Base-by-base conservation (phyloP, 35 echinoderm and acorn worm species). In the Strongylocentrotus purpuratus region DNA sequence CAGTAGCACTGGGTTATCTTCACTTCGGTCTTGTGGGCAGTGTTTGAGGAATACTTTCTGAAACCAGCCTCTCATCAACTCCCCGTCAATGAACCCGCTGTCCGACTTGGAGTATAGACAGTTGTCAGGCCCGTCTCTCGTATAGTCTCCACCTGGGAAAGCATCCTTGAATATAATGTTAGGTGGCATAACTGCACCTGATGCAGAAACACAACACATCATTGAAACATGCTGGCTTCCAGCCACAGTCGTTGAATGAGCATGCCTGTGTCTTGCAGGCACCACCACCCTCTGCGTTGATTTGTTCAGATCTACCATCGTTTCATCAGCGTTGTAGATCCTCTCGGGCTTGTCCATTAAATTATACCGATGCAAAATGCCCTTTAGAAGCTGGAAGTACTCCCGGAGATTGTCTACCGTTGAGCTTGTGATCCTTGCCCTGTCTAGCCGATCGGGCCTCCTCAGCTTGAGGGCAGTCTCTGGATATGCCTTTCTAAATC, bases 271-370 rank as follows among this genome's bases (percentile, higher is more conserved):
- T 15, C 90, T 41, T 17, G 28, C 28, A 31, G 89, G 95, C 9
- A 94, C 88, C 7, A 93, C 88, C 9, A 95, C 95, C 32, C 47
- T 92, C 52, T 95, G 95, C 20, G 89, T 58, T 96, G 92, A 94
- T 47, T 94, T 94, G 47, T 96, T 96, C 86, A 94, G 86, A 31
- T 96, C 92, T 22, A 94, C 46, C 22, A 96, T 94, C 9, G 92
- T 94, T 47, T 96, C 95, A 87, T 96, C 95, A 12, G 45, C 50
- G 48, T 94, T 96, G 71, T 31, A 96, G 61, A 96, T 94, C 33
- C 95, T 85, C 33, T 96, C 92, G 6, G 92, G 61, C 4, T 94
- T 25, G 9, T 96, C 35, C 28, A 78, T 28, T 20, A 96, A 47
- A 86, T 88, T 28, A 55, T 60, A 94, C 71, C 46, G 46, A 22